Evolutionary conservation across 2,113 vertebrate species (phyloP).

Genomic region (Bagarius yarrelli): DNA sequence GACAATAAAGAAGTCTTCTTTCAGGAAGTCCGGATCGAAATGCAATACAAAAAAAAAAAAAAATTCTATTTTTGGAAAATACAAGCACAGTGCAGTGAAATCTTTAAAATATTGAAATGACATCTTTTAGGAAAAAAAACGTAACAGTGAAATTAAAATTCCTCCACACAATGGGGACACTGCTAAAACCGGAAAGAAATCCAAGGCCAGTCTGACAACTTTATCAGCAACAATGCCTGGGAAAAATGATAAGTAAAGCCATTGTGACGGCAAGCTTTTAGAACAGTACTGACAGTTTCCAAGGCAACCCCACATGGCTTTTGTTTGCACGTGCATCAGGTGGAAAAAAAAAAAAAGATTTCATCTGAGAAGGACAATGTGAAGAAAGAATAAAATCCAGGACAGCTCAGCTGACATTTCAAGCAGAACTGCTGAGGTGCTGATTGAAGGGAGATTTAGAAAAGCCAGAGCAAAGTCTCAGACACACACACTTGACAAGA

Average conservation of each 20-base stretch:
- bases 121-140: background rate
- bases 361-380: constrained; percentile 40
- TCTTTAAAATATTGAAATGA: background rate
- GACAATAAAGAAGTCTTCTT: too few species aligned
- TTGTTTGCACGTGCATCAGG: constrained; percentile 40
- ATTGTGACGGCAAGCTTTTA: constrained; percentile 45
- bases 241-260: constrained; percentile 35
- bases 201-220: constrained; percentile 20
- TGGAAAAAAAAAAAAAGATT: constrained; percentile 49
- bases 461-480: constrained; percentile 26
- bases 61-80: too few species aligned
- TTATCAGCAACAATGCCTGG: constrained; percentile 13
- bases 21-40: too few species aligned
- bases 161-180: background rate
- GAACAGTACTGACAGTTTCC: constrained; percentile 56
- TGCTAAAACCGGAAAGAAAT: constrained; percentile 15
- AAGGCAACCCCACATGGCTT: constrained; percentile 53
- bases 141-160: background rate
- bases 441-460: constrained; percentile 15
- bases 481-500: background rate
- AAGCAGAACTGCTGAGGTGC: background rate
- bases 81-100: background rate
- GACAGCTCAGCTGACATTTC: constrained; percentile 37
- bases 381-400: constrained; percentile 36
- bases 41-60: too few species aligned